Conservation (phyloP, 1,140 invertebrate genomes). For the Propsilocerus akamusi region DNA sequence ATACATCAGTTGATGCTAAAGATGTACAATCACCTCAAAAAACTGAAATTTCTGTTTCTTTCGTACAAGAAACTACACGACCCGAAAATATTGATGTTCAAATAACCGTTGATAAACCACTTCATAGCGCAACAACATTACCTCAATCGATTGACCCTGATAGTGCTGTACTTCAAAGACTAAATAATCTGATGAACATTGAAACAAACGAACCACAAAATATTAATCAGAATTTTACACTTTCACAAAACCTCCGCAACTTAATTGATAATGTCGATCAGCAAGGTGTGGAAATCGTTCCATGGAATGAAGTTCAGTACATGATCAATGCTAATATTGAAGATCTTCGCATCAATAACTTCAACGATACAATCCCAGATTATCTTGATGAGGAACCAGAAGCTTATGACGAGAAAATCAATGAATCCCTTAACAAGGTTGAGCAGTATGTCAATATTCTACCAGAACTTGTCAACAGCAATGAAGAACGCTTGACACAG, state of each 20-base stretch:
- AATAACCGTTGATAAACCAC: not conserved
- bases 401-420: not conserved
- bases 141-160: not conserved
- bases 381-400: not conserved
- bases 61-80: not conserved
- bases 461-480: conserved; percentile 36
- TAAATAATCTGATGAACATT: not conserved
- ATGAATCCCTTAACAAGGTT: conserved; percentile 23
- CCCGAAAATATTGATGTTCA: not conserved
- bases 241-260: not conserved
- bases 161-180: not conserved
- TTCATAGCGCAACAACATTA: too few relatives aligned
- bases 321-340: conserved; percentile 3
- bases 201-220: not conserved
- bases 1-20: not conserved
- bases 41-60: not conserved
- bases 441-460: conserved; percentile 35
- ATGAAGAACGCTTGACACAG: conserved; percentile 41
- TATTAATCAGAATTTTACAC: not conserved
- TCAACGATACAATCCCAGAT: not conserved
- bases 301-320: not conserved
- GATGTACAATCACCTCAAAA: not conserved
- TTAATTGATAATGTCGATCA: not conserved
- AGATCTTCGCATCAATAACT: conserved; percentile 7
- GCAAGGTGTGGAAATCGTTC: not conserved